Percentiles rank a stretch among this genome's conserved stretches.
These are phyloP conservation scores for Polietes domitor DNA, from an alignment of 2,888 invertebrate genomes.

Conservation along the genomic window DNA sequence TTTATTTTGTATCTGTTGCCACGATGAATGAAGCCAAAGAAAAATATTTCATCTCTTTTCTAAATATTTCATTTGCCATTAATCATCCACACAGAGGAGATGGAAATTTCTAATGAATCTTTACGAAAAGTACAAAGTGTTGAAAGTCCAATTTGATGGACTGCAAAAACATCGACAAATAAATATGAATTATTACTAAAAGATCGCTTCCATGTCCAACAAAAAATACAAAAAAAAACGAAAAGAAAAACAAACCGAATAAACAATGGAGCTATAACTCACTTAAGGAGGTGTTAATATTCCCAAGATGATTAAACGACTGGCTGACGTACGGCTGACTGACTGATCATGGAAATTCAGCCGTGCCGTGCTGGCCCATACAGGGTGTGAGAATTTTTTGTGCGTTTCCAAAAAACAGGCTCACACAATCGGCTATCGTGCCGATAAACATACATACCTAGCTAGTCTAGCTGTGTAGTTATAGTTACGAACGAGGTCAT, in stretches of 20 bases:
- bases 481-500: constrained; percentile 71
- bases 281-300: constrained; percentile 70
- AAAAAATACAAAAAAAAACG: too few species aligned
- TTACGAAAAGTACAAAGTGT: neutral
- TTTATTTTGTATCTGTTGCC: neutral
- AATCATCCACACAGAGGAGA: neutral
- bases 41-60: neutral
- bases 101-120: neutral
- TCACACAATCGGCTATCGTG: neutral
- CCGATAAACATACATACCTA: neutral
- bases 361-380: neutral
- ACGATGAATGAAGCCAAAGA: neutral
- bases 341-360: neutral
- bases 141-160: neutral
- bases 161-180: neutral
- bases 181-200: neutral
- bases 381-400: neutral
- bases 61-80: neutral
- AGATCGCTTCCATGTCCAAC: neutral
- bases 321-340: neutral
- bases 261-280: neutral
- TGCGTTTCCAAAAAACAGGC: neutral
- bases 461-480: neutral
- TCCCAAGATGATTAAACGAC: constrained; percentile 43
- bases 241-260: constrained; percentile 1